A percentile compares a stretch with the other conserved stretches of the same genome.
Conservation (phyloP, 2,113 vertebrate species). For the Sturnira hondurensis region DNA sequence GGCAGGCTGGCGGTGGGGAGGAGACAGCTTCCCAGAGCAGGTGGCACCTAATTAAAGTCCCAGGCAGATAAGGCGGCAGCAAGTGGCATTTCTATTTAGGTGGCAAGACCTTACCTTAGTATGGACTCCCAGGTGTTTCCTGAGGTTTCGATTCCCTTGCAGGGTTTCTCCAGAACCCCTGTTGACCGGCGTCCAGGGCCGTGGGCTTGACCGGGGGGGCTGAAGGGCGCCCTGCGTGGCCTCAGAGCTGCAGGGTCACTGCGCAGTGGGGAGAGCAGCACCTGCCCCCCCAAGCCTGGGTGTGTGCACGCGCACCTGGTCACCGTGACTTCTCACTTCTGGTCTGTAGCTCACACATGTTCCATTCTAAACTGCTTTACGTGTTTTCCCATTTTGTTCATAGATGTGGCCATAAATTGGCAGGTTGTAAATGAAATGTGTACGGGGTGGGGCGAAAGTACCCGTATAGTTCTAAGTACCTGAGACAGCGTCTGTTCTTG, state of each 20-base stretch:
- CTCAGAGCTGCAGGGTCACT: neutral
- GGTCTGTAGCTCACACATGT: neutral
- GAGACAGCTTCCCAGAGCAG: neutral
- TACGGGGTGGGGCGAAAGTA: neutral
- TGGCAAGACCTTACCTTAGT: accelerated
- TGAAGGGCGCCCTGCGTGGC: neutral
- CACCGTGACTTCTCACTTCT: neutral
- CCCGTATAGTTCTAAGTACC: neutral
- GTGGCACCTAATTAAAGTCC: too few relatives aligned
- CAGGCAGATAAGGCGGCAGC: too few relatives aligned
- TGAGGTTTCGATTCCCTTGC: neutral
- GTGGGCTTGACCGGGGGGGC: neutral
- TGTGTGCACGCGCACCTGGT: neutral
- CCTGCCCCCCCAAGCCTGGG: neutral
- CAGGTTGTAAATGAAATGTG: neutral
- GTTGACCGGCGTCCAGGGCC: neutral
- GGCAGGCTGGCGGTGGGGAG: neutral
- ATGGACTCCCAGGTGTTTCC: neutral
- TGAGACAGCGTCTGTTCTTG: neutral
- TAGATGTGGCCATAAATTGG: neutral
- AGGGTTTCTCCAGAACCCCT: neutral
- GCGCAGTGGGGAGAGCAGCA: neutral
- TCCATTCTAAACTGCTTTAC: neutral
- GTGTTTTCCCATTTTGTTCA: neutral
- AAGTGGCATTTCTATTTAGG: neutral